phyloP scores from a whole-genome alignment of 2,888 invertebrate species.

The Temnothorax unifasciatus region DNA sequence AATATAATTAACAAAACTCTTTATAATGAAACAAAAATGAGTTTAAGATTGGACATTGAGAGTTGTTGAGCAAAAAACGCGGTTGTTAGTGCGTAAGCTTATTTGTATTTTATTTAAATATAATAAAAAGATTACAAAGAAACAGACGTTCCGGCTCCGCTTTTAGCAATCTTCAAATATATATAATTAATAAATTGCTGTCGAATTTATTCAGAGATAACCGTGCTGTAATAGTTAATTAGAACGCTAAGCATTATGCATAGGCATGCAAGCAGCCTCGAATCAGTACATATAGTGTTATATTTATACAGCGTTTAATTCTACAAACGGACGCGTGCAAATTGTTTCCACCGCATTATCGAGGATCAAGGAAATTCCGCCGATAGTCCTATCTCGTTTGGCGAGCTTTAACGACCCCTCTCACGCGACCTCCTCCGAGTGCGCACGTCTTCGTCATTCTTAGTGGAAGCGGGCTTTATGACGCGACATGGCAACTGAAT shows the following conservation, averaged over 20 bases:
- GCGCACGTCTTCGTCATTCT: slow-evolving; percentile 59
- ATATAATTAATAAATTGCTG: slow-evolving; percentile 4
- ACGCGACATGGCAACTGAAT: slow-evolving; percentile 29
- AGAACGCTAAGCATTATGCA: background rate
- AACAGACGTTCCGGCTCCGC: too few species aligned
- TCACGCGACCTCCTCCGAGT: slow-evolving; percentile 62
- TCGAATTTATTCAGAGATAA: background rate
- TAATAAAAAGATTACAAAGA: too few species aligned
- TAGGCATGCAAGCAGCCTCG: background rate
- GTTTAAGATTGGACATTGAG: too few species aligned
- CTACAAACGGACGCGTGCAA: slow-evolving; percentile 71
- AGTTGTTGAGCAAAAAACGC: too few species aligned
- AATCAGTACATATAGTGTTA: slow-evolving; percentile 8
- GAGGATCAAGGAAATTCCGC: slow-evolving; percentile 77
- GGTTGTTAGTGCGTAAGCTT: too few species aligned
- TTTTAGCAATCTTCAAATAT: background rate
- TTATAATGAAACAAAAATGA: too few species aligned
- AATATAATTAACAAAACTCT: slow-evolving; percentile 2
- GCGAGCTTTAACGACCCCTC: slow-evolving; percentile 73
- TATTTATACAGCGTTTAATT: slow-evolving; percentile 49
- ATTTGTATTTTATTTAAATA: too few species aligned
- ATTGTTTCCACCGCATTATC: slow-evolving; percentile 77
- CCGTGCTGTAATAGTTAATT: background rate
- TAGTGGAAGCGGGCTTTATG: slow-evolving; percentile 42
- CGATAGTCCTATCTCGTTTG: slow-evolving; percentile 76